Base-by-base conservation (phyloP, 1,140 invertebrate genomes). In the Drosophila gunungcola region DNA sequence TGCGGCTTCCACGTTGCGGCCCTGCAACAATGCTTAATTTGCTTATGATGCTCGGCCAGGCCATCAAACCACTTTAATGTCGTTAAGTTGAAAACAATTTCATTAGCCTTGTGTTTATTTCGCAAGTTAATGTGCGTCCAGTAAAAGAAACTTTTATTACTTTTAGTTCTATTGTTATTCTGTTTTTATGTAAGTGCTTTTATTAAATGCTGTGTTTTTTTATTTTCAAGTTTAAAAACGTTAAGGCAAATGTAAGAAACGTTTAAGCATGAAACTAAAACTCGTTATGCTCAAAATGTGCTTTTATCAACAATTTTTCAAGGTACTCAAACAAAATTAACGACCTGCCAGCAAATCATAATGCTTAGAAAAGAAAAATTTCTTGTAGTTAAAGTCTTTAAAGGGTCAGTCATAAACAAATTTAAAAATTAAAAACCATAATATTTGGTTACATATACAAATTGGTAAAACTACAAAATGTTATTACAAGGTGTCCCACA, bases 1-100 rank as follows among this genome's bases (percentile, higher is more conserved):
- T 78, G 76, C 38, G 76, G 76, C 76, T 78, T 78, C 76, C 57
- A 43, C 57, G 29, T 56, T 48, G 49, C 38, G 53, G 61, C 52
- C 61, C 39, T 56, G 46, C 43, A 32, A 41, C 55, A 54, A 43
- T 70, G 72, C 36, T 52, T 64, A 51, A 64, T 57, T 29, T 57
- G 49, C 41, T 46, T 53, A 57, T 41, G 36, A 75, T 75, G 61
- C 27, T 45, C 72, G 52, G 41, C 53, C 60, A 27, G 38, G 38
- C 38, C 48, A 52, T 52, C 49, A 54, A 56, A 48, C 41, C 49
- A 49, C 72, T 75, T 58, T 34, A 36, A 49, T 42, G 68, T 56
- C 11, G 41, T 70, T 70, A 49, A 10, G 53, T n/a, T 58, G 13
- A 34, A 38, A 72, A 45, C 54, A 72, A 51, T 72, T 73, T 43